Percentiles rank a stretch among this genome's conserved stretches.
These are phyloP conservation scores for Cyprinodon variegatus DNA, from an alignment of 2,113 vertebrate species.

Conservation along the genomic window DNA sequence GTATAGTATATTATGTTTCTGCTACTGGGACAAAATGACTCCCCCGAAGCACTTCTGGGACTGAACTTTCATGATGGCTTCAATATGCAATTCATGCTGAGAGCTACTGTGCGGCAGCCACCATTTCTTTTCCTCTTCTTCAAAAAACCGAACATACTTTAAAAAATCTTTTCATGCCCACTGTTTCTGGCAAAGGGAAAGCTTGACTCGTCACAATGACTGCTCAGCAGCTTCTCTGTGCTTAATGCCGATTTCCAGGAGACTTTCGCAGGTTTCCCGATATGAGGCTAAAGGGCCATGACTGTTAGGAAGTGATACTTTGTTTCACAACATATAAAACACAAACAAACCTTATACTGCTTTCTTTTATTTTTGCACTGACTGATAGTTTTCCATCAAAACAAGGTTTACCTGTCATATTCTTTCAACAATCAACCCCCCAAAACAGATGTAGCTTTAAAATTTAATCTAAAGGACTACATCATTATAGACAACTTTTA, in stretches of 20 bases:
- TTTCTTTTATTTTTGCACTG: no score
- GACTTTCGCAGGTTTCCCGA: conserved; percentile 7
- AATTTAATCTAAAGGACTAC: background rate
- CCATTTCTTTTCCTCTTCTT: conserved; percentile 5
- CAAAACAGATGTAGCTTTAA: background rate
- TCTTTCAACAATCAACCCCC: no score
- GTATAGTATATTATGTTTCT: conserved; percentile 45
- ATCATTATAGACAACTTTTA: no score
- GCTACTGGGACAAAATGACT: conserved; percentile 34
- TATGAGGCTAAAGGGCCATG: background rate
- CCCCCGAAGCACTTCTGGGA: conserved; percentile 13
- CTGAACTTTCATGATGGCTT: conserved; percentile 6
- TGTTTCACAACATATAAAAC: background rate
- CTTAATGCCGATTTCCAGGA: conserved; percentile 5
- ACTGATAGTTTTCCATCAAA: background rate
- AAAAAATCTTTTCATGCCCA: conserved; percentile 12
- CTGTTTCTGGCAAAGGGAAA: conserved; percentile 2
- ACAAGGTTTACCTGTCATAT: no score
- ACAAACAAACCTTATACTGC: background rate
- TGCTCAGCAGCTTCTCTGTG: background rate
- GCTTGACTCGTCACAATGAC: conserved; percentile 17
- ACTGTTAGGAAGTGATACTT: conserved; percentile 2
- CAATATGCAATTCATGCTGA: conserved; percentile 3
- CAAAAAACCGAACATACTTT: conserved; percentile 2
- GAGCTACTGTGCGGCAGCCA: background rate